Conservation (phyloP, 1,140 invertebrate genomes). For the Ctenoplectra terminalis region DNA sequence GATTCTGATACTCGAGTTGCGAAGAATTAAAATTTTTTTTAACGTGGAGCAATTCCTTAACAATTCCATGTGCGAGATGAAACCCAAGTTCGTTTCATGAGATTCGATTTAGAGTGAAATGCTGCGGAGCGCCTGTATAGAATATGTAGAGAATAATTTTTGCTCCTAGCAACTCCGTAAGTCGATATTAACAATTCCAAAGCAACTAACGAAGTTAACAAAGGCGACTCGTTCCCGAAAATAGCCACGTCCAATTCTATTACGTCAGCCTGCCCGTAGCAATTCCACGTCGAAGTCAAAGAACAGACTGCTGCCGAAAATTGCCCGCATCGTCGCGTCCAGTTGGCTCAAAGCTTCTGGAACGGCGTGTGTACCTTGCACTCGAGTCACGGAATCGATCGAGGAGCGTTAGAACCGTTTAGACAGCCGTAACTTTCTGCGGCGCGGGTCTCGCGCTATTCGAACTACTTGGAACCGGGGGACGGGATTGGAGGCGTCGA, state of each 20-base stretch:
- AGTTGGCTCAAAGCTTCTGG: background rate
- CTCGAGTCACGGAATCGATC: slow-evolving; percentile 38
- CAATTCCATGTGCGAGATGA: no score
- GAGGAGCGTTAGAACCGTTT: slow-evolving; percentile 25
- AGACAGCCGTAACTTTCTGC: slow-evolving; percentile 4
- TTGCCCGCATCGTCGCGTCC: background rate
- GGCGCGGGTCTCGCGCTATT: background rate
- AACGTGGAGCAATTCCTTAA: no score
- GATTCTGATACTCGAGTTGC: background rate
- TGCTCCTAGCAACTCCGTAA: background rate
- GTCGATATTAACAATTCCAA: background rate
- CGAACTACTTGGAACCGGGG: background rate
- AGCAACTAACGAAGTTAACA: background rate
- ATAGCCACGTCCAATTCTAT: background rate
- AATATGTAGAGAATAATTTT: no score
- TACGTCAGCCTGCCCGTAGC: no score
- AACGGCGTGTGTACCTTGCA: background rate
- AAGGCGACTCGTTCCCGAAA: background rate
- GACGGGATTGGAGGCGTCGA: background rate
- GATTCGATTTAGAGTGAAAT: background rate
- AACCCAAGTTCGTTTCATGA: background rate
- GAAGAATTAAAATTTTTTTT: background rate
- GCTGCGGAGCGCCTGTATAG: no score
- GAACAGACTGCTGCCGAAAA: background rate
- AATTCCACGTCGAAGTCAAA: slow-evolving; percentile 4